Evolutionary conservation across 2,113 vertebrate species (phyloP).

Genomic region (Osmerus mordax): DNA sequence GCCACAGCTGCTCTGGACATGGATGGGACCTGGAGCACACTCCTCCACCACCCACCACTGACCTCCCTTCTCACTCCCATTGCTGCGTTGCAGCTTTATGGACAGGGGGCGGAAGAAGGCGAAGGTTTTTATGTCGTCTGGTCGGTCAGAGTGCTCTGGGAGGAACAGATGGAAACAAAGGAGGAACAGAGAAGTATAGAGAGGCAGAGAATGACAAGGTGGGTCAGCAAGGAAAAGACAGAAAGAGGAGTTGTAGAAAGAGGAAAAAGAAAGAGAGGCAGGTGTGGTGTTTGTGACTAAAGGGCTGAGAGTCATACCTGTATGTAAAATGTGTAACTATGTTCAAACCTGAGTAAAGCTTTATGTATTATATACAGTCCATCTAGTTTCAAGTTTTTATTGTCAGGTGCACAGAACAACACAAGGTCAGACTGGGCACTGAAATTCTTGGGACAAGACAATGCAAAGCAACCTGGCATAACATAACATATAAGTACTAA

Average conservation of each 20-base stretch:
- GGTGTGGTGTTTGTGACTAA: not conserved
- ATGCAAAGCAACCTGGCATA: too few relatives aligned
- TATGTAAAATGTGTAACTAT: not conserved
- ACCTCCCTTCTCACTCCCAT: constrained; percentile 11
- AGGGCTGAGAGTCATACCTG: not conserved
- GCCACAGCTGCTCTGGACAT: constrained; percentile 49
- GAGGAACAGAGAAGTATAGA: constrained; percentile 1
- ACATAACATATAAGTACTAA: too few relatives aligned
- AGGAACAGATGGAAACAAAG: not conserved
- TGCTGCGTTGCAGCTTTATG: constrained; percentile 61
- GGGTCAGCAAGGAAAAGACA: constrained; percentile 1
- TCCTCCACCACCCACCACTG: constrained; percentile 80
- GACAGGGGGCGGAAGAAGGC: constrained; percentile 75
- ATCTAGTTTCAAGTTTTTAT: too few relatives aligned
- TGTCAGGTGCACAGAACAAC: too few relatives aligned
- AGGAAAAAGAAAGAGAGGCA: not conserved
- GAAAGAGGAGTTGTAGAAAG: too few relatives aligned
- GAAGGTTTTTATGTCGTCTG: constrained; percentile 50
- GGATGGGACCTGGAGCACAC: constrained; percentile 49
- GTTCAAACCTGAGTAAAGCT: too few relatives aligned
- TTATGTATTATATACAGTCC: not conserved
- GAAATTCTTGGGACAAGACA: too few relatives aligned
- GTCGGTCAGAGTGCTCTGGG: constrained; percentile 50
- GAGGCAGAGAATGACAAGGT: not conserved
- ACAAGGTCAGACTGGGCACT: too few relatives aligned